Evolutionary conservation across 2,797 vertebrate species (phyloP).

Genomic region (Tauraco hartlaubi): DNA sequence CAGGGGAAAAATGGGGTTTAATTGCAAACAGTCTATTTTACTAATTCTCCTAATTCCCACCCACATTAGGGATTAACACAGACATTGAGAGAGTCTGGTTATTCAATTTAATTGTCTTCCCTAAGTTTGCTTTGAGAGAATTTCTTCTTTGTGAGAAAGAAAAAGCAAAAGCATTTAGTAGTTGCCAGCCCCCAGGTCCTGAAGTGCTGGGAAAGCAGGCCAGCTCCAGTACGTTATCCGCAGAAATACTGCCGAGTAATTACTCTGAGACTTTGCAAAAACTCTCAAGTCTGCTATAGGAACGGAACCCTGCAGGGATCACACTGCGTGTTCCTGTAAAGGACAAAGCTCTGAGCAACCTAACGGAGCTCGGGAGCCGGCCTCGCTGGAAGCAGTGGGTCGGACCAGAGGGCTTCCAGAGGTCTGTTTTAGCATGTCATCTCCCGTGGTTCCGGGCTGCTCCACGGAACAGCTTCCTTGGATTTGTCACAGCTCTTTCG

Average conservation of each 20-base stretch:
- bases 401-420: neutral
- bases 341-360: neutral
- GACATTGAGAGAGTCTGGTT: neutral
- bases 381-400: neutral
- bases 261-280: neutral
- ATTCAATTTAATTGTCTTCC: neutral
- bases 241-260: neutral
- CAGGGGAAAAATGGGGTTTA: neutral
- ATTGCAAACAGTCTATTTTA: neutral
- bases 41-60: neutral
- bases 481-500: neutral
- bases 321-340: neutral
- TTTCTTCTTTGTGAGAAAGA: neutral
- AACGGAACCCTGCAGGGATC: neutral
- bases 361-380: neutral
- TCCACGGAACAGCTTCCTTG: neutral
- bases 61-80: neutral
- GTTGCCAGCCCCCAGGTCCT: neutral
- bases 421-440: neutral
- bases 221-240: neutral
- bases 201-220: neutral
- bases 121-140: neutral
- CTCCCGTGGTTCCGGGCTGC: neutral
- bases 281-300: neutral
- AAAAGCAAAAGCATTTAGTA: conserved; percentile 22